Base-by-base conservation (phyloP, 2,888 invertebrate species). In the Chalcis sispes region DNA sequence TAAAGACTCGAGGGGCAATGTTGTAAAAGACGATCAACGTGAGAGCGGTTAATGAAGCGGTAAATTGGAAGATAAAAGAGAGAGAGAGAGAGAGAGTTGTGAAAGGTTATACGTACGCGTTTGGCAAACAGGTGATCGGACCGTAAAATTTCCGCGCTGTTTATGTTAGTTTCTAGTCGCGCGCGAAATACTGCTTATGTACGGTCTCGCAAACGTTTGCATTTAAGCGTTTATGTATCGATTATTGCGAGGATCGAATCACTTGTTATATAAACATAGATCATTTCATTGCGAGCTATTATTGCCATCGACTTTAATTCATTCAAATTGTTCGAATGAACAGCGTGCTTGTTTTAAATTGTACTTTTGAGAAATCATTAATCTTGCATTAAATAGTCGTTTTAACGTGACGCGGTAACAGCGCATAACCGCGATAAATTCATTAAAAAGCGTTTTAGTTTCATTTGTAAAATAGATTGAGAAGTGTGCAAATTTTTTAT, bases 1-100 rank as follows among this genome's bases (percentile, higher is more conserved):
- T 25, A n/a, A n/a, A 15, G 13, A 40, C 13, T n/a, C 29, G 15
- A 25, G 20, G 2, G 70, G 80, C 54, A 66, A 64, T 66, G 77
- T 73, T 80, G 83, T 83, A 83, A 84, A 84, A 79, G 80, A 79
- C 80, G 81, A 83, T 84, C 82, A 81, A 56, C 73, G 78, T 81
- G 77, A 81, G 78, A 81, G 81, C 81, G 79, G 78, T 76, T 80
- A 77, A 75, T 79, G 79, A 79, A 77, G 40, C 65, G 25, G 40
- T 8, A 32, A 5, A n/a, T n/a, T n/a, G n/a, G n/a, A n/a, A n/a
- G n/a, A n/a, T n/a, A n/a, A n/a, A n/a, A n/a, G n/a, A n/a, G n/a
- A n/a, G n/a, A n/a, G n/a, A n/a, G n/a, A n/a, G n/a, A n/a, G n/a
- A 2, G 15, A 46, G 46, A 15, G 46, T 25, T 15, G 4, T 25